Evolutionary conservation across 2,797 vertebrate genomes (phyloP), one percentile per base, ranked within the genome.

Genomic region (Acanthopagrus latus): DNA sequence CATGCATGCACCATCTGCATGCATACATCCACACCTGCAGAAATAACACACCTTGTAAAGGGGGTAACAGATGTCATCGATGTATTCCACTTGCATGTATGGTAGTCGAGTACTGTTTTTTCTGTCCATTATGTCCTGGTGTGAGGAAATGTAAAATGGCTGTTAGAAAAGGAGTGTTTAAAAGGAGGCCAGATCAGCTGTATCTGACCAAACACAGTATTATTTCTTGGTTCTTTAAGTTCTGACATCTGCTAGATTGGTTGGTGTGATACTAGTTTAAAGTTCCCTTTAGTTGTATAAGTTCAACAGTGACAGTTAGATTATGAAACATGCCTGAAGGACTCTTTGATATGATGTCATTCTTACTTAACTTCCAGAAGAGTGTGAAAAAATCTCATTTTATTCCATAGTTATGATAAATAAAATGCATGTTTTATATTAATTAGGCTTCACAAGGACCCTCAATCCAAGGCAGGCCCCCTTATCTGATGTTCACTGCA

Each of bases 81-180:
- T 93, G 69, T 93, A 93, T 71, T 91, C 88, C 51, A 93, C 89
- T 58, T 92, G 91, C 91, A 91, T 91, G 70, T 80, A 78, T 9
- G 91, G 92, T 38, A 92, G 80, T 7, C 78, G 85, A 20, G 84
- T 85, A 64, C 80, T 89, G 48, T 93, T 93, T 76, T 90, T 88
- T 81, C 89, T 82, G 85, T 93, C 86, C 91, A 93, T 93, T 47
- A 92, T 76, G 25, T 83, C 83, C 91, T 92, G 62, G 48, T 18
- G 60, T 63, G 60, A 48, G 20, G 73, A 16, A 74, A n/a, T 2
- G 41, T 47, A 25, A 52, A 63, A 3, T 4, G 12, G 25, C 20
- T 21, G 33, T 76, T 29, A 64, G 48, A 64, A 71, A 1, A 43
- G 16, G 20, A 62, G 1, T 18, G 16, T 44, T 59, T 72, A 44